Conservation (phyloP, 2,888 invertebrate species). For the Saturnia japonica region DNA sequence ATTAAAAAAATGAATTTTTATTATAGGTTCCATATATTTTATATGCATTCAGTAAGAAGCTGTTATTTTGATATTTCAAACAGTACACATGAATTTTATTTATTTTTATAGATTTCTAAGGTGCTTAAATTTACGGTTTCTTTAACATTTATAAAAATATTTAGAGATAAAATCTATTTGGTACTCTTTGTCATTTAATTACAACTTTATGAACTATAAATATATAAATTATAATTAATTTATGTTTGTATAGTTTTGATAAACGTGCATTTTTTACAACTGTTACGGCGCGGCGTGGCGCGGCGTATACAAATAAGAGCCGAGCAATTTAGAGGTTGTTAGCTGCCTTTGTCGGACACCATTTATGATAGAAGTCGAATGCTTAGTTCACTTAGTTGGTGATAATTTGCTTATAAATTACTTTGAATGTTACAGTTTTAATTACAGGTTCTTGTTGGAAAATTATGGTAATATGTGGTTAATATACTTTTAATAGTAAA, state of each 20-base stretch:
- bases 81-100: no score
- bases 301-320: not conserved
- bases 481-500: not conserved
- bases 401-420: not conserved
- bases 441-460: not conserved
- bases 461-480: not conserved
- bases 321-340: not conserved
- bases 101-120: no score
- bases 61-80: no score
- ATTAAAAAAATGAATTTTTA: no score
- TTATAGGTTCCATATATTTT: no score
- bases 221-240: not conserved
- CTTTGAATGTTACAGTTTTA: not conserved
- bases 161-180: not conserved
- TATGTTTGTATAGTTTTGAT: not conserved
- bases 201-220: not conserved
- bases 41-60: no score
- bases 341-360: not conserved
- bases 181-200: not conserved
- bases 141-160: not conserved
- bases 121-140: not conserved
- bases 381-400: not conserved
- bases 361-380: not conserved
- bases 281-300: constrained; percentile 6
- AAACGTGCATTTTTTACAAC: not conserved